A percentile compares a stretch with the other conserved stretches of the same genome.
Conservation (phyloP, 2,888 invertebrate species). For the Thereva nobilitata region DNA sequence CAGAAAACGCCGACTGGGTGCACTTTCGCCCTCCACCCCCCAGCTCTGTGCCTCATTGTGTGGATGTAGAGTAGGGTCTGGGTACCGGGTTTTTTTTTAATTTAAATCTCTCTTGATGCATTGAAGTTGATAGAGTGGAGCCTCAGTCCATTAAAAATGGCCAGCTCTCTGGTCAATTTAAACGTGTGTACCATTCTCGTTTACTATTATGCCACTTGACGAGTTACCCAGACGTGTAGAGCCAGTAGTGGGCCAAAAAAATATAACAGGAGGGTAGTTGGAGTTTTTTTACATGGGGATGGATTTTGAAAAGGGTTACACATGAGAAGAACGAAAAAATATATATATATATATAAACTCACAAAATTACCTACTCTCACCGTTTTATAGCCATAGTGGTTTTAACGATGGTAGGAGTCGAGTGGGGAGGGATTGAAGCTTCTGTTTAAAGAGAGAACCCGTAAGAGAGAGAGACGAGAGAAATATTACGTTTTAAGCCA, state of each 20-base stretch:
- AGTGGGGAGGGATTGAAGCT: too few relatives aligned
- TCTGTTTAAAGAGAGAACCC: too few relatives aligned
- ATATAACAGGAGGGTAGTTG: not conserved
- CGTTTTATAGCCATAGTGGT: too few relatives aligned
- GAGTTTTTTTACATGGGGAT: not conserved
- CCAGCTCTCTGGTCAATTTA: conserved; percentile 28
- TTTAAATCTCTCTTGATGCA: conserved; percentile 19
- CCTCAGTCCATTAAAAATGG: conserved; percentile 30
- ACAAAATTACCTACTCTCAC: too few relatives aligned
- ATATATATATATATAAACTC: too few relatives aligned
- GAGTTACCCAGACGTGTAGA: conserved; percentile 13
- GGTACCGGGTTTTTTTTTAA: conserved; percentile 16
- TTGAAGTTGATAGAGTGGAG: conserved; percentile 34
- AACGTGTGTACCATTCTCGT: conserved; percentile 8
- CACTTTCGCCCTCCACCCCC: conserved; percentile 4
- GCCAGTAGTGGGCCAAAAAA: not conserved
- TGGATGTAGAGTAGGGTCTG: not conserved
- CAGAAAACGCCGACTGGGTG: too few relatives aligned
- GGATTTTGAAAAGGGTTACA: not conserved
- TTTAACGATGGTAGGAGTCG: too few relatives aligned
- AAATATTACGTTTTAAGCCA: not conserved
- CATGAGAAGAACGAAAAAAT: too few relatives aligned
- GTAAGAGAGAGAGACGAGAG: not conserved
- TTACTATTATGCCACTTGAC: conserved; percentile 17
- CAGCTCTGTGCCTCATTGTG: not conserved